A percentile compares a stretch with the other conserved stretches of the same genome.
These are phyloP conservation scores for Xenops minutus DNA, from an alignment of 2,797 vertebrate species.

Conservation along the genomic window DNA sequence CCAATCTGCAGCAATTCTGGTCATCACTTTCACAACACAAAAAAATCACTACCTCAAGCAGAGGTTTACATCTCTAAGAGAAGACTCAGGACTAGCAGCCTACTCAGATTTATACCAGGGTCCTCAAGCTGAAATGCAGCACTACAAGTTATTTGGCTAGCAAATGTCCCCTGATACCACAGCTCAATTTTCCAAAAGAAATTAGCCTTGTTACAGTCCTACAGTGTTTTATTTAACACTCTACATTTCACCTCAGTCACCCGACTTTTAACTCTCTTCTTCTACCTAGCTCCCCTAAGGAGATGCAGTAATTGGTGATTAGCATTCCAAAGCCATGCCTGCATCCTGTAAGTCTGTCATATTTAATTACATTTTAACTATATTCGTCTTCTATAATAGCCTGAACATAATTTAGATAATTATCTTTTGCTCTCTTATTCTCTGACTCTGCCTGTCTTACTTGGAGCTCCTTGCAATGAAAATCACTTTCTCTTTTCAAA, in stretches of 20 bases:
- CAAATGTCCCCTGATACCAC: not conserved
- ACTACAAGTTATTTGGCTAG: slow-evolving; percentile 4
- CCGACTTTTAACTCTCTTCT: slow-evolving; percentile 17
- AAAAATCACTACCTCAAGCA: slow-evolving; percentile 3
- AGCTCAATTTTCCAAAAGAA: slow-evolving; percentile 23
- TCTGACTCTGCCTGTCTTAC: slow-evolving; percentile 73
- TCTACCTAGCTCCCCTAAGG: slow-evolving; percentile 69
- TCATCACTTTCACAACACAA: not conserved
- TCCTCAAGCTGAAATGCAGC: slow-evolving; percentile 21
- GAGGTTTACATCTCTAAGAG: slow-evolving; percentile 21
- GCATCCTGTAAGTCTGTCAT: slow-evolving; percentile 79
- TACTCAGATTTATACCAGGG: not conserved
- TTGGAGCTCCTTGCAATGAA: slow-evolving; percentile 68
- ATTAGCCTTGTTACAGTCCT: slow-evolving; percentile 43
- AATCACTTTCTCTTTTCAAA: slow-evolving; percentile 74
- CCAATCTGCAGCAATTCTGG: not conserved
- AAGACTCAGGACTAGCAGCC: not conserved
- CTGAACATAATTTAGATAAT: slow-evolving; percentile 83
- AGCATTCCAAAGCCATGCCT: slow-evolving; percentile 78
- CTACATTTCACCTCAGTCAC: slow-evolving; percentile 30
- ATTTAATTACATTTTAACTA: slow-evolving; percentile 85
- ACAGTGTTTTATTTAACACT: slow-evolving; percentile 21
- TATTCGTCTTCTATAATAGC: slow-evolving; percentile 80
- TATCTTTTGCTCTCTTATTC: slow-evolving; percentile 78
- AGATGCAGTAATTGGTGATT: slow-evolving; percentile 79